These are phyloP conservation scores for Diaprepes abbreviatus DNA, from an alignment of 2,888 invertebrate genomes.

Conservation along the genomic window DNA sequence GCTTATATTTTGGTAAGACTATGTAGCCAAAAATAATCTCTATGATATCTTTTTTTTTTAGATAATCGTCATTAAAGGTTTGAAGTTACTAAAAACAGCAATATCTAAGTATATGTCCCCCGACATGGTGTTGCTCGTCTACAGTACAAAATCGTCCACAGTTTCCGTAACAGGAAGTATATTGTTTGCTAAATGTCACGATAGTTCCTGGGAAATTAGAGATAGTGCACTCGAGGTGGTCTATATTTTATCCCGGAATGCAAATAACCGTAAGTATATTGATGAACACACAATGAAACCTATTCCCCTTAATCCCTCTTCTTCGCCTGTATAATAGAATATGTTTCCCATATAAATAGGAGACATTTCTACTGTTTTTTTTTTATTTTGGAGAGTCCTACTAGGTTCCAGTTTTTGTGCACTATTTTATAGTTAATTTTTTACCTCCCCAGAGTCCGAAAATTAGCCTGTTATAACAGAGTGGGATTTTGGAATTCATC, in stretches of 20 bases:
- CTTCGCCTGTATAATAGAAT: no score
- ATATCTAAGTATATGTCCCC: constrained; percentile 84
- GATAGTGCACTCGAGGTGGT: constrained; percentile 83
- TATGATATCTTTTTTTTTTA: constrained; percentile 63
- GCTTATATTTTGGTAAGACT: no score
- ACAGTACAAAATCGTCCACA: constrained; percentile 74
- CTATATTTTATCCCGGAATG: constrained; percentile 77
- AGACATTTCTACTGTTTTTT: no score
- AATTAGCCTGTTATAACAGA: no score
- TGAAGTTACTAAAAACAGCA: constrained; percentile 78
- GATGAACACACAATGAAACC: background rate
- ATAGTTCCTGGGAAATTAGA: constrained; percentile 83
- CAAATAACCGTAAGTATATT: constrained; percentile 74
- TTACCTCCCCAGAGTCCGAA: no score
- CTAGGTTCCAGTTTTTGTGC: no score
- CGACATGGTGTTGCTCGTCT: constrained; percentile 80
- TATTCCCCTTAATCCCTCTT: no score
- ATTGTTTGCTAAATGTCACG: constrained; percentile 78
- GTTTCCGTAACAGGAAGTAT: constrained; percentile 77
- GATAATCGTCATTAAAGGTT: constrained; percentile 76
- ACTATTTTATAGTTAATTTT: no score
- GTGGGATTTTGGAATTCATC: no score
- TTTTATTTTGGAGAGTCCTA: no score
- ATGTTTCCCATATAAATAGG: no score
- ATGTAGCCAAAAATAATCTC: no score